Evolutionary conservation across 37 sponge, comb jelly and placozoan genomes (phyloP).

Genomic region (Dysidea cf. avara): DNA sequence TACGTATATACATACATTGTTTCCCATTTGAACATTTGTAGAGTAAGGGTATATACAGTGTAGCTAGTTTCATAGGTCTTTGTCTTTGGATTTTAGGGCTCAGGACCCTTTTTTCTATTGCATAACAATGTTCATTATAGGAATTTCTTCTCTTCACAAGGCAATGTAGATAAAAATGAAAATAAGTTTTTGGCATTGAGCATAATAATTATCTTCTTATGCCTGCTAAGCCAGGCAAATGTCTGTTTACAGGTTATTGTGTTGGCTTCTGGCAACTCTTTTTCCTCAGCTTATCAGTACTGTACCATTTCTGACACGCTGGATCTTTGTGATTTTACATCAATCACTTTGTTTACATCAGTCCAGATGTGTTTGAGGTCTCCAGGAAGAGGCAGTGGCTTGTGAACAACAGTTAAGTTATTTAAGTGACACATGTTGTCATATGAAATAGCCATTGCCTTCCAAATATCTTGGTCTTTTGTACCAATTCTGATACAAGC

Average conservation of each 20-base stretch:
- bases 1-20: too few relatives aligned
- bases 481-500: too few relatives aligned
- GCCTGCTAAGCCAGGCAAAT: conserved; percentile 42
- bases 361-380: conserved; percentile 4
- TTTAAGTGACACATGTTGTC: conserved; percentile 59
- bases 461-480: too few relatives aligned
- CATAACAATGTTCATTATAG: not conserved
- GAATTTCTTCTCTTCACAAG: conserved; percentile 10
- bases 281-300: too few relatives aligned
- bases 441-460: conserved; percentile 31
- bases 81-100: too few relatives aligned
- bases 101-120: not conserved
- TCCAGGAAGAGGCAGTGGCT: conserved; percentile 31
- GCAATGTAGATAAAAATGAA: conserved; percentile 40
- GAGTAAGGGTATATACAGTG: too few relatives aligned
- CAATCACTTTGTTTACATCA: not conserved
- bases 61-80: too few relatives aligned
- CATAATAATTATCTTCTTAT: conserved; percentile 41
- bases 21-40: too few relatives aligned
- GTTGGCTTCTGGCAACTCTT: conserved; percentile 10
- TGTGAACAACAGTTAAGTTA: not conserved
- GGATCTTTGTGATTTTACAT: too few relatives aligned
- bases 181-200: conserved; percentile 37
- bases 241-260: conserved; percentile 43
- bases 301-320: too few relatives aligned